Evolutionary conservation across 2,888 invertebrate genomes (phyloP).

Genomic region (Nebria salina): DNA sequence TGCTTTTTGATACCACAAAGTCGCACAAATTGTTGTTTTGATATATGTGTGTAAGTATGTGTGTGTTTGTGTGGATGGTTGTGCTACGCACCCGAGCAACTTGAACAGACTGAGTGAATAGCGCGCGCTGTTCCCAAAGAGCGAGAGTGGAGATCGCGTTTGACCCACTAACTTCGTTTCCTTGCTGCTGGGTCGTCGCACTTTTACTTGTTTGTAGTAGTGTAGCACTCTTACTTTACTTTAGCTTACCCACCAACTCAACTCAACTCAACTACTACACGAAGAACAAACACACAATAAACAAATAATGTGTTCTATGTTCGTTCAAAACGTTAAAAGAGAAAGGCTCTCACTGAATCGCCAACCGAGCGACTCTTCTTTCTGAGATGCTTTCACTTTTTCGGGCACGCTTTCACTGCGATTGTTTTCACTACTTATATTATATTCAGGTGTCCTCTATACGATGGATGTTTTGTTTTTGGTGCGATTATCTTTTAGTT

Average conservation of each 20-base stretch:
- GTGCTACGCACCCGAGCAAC: conserved; percentile 50
- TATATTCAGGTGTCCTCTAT: neutral
- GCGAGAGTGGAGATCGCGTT: conserved; percentile 53
- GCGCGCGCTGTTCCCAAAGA: conserved; percentile 53
- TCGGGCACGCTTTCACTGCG: conserved; percentile 39
- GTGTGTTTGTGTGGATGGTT: conserved; percentile 47
- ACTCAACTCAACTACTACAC: neutral
- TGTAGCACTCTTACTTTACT: neutral
- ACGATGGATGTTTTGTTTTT: neutral
- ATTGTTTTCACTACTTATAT: conserved; percentile 13
- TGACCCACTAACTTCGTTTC: conserved; percentile 65
- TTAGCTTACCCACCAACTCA: too few species aligned
- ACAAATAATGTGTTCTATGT: neutral
- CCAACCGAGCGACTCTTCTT: conserved; percentile 6
- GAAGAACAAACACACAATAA: conserved; percentile 4
- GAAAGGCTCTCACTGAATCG: neutral
- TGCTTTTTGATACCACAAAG: neutral
- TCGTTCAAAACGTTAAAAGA: neutral
- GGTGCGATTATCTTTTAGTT: neutral
- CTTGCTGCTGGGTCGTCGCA: conserved; percentile 60
- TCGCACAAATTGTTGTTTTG: neutral
- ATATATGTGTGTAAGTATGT: neutral
- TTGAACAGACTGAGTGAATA: conserved; percentile 50
- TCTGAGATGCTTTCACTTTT: conserved; percentile 47
- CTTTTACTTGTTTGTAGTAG: conserved; percentile 50